Base-by-base conservation (phyloP, 2,797 vertebrate genomes). In the Siniperca undulata region DNA sequence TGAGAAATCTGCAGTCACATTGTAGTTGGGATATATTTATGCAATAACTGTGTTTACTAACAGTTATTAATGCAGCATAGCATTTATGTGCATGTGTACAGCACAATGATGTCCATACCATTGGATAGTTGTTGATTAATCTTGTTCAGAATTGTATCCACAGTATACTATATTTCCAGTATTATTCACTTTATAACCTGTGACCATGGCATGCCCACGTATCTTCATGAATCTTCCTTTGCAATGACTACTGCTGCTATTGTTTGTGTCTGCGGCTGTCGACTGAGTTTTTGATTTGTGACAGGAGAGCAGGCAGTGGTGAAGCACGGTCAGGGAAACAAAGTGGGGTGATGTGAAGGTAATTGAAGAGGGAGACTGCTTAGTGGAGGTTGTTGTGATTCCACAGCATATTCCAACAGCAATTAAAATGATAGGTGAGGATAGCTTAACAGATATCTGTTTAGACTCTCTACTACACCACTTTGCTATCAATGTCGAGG, bases 221-320 rank as follows among this genome's bases (percentile, higher is more conserved):
- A 56, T 59, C 69, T 52, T 48, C 66, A 74, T 74, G 75, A 82
- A 64, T 85, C 73, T 67, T 81, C 67, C 76, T 67, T 60, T 5
- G 3, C 75, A 71, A 64, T 77, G 64, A 56, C 59, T 78, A 80
- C 78, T 48, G 78, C 82, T 71, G 65, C 83, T 85, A 24, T 78
- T 85, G 83, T 85, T 83, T 90, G 62, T 78, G 72, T 89, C 66
- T 75, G 50, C 55, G 60, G 70, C 82, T 91, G 84, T 76, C 56
- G 22, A 38, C 74, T 82, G 71, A 24, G 61, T 81, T 78, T 87
- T 86, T 88, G 80, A 92, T 74, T 73, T 88, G 88, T 91, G 90
- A 89, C 87, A 88, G 74, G 30, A 66, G 86, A 90, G 82, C 79
- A 77, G 83, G 69, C 79, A 53, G 58, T 7, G 62, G 46, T 5